Conservation (phyloP, 2,113 vertebrate genomes). For the Gambusia holbrooki region DNA sequence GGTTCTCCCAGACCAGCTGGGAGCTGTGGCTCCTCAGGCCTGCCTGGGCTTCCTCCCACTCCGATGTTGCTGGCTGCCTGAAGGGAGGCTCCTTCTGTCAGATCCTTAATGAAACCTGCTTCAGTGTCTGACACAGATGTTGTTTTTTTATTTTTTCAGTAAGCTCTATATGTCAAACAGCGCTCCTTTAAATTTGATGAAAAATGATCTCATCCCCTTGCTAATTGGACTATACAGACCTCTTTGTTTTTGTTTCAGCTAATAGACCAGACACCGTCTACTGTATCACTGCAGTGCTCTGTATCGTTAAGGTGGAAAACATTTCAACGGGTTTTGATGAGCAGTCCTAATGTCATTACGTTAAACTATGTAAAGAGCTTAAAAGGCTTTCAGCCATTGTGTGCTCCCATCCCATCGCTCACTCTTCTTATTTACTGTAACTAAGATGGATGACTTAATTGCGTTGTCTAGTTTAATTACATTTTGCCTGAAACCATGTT, state of each 20-base stretch:
- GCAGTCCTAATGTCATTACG: constrained; percentile 2
- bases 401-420: constrained; percentile 13
- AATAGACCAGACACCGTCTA: neutral
- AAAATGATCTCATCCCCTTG: neutral
- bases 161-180: neutral
- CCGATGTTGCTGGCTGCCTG: neutral
- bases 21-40: constrained; percentile 17
- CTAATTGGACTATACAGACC: neutral
- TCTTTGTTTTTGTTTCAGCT: neutral
- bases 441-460: constrained; percentile 15
- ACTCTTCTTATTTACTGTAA: constrained; percentile 6
- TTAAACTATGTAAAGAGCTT: neutral
- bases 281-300: neutral
- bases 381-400: neutral
- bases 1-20: constrained; percentile 16
- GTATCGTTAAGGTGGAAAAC: constrained; percentile 14
- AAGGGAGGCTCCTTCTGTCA: constrained; percentile 1
- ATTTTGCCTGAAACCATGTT: constrained; percentile 12
- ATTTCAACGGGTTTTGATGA: neutral
- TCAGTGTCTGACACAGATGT: neutral
- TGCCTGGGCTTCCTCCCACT: constrained; percentile 9
- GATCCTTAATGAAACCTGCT: neutral
- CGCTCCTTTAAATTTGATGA: neutral
- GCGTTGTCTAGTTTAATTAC: constrained; percentile 6
- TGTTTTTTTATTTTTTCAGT: neutral